Evolutionary conservation across 1,140 invertebrate species (phyloP).

Genomic region (Steinernema khuongi): DNA sequence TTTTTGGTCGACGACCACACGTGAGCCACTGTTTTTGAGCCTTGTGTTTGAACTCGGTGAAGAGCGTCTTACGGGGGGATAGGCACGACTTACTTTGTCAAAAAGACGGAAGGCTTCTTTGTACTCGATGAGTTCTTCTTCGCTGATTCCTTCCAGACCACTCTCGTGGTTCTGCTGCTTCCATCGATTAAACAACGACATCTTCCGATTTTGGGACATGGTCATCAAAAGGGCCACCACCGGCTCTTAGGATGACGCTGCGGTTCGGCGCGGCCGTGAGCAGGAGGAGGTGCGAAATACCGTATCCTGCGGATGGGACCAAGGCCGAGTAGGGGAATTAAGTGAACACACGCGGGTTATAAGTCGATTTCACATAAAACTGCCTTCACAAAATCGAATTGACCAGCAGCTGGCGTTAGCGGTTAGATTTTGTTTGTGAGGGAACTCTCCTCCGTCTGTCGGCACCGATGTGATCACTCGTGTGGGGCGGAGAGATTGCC

Average conservation of each 20-base stretch:
- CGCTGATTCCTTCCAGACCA: conserved; percentile 37
- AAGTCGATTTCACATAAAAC: conserved; percentile 9
- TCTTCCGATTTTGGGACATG: conserved; percentile 18
- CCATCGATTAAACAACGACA: conserved; percentile 79
- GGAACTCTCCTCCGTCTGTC: conserved; percentile 16
- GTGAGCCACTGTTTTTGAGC: no score
- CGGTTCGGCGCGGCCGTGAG: neutral
- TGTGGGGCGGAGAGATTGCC: conserved; percentile 1
- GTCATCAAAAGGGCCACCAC: neutral
- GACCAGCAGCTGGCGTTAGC: conserved; percentile 16
- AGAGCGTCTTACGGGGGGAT: neutral
- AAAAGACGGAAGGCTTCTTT: conserved; percentile 57
- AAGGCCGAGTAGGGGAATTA: neutral
- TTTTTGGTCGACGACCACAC: no score
- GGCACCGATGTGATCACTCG: conserved; percentile 14
- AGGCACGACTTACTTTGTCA: conserved; percentile 49
- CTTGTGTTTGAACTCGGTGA: no score
- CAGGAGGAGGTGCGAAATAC: no score
- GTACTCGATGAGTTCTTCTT: conserved; percentile 52
- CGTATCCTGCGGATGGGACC: neutral
- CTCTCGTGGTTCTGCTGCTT: conserved; percentile 43
- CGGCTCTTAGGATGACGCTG: neutral
- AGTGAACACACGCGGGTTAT: neutral
- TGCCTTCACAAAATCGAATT: conserved; percentile 12
- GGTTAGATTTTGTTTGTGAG: conserved; percentile 15